phyloP scores from a whole-genome alignment of 2,797 vertebrate genomes.

The Acropternis orthonyx region DNA sequence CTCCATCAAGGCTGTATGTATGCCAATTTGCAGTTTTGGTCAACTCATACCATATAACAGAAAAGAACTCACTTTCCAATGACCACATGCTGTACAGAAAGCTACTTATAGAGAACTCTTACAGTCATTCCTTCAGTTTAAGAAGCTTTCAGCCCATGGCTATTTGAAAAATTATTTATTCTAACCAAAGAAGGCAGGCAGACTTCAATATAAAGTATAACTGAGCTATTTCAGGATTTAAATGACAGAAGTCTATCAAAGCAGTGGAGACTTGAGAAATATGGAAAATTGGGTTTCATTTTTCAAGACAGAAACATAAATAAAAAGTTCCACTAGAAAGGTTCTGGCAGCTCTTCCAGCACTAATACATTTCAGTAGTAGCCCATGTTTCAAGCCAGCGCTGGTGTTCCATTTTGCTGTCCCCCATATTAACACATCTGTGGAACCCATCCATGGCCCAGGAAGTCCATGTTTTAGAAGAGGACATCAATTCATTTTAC shows the following conservation, averaged over 20 bases:
- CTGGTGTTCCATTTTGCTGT: not conserved
- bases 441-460: not conserved
- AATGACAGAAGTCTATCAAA: not conserved
- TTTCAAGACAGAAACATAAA: not conserved
- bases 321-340: not conserved
- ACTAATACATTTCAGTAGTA: not conserved
- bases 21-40: not conserved
- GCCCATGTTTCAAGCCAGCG: not conserved
- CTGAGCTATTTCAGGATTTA: not conserved
- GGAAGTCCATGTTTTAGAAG: not conserved
- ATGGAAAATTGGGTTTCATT: not conserved
- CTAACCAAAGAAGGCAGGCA: not conserved
- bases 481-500: not conserved
- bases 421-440: not conserved
- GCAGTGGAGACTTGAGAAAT: not conserved
- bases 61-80: not conserved
- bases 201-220: not conserved
- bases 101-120: not conserved
- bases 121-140: not conserved
- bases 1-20: not conserved
- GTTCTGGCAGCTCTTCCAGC: not conserved
- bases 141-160: not conserved
- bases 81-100: not conserved
- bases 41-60: not conserved
- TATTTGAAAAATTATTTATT: slow-evolving; percentile 22